These are phyloP conservation scores for Labrus mixtus DNA, from an alignment of 2,113 vertebrate species.

Conservation along the genomic window DNA sequence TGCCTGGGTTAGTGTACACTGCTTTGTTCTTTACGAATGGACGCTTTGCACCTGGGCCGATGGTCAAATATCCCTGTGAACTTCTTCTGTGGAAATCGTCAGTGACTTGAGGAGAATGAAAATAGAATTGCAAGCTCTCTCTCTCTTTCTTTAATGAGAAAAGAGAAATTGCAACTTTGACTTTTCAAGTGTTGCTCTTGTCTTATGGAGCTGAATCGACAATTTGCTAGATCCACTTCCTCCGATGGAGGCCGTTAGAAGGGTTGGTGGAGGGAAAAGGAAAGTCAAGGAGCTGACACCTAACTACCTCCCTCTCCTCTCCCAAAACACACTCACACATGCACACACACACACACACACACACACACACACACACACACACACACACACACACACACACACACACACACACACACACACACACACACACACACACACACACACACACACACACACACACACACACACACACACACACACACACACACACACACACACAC, in stretches of 20 bases:
- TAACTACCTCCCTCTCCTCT: constrained; percentile 34
- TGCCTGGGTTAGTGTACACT: constrained; percentile 64
- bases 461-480: constrained; percentile 9
- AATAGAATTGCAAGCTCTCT: neutral
- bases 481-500: neutral
- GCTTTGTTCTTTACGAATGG: constrained; percentile 60
- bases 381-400: constrained; percentile 15
- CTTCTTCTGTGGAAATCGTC: neutral
- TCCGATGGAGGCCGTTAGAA: constrained; percentile 71
- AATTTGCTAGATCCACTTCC: constrained; percentile 77
- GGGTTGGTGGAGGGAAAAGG: constrained; percentile 41
- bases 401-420: no score
- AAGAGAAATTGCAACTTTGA: constrained; percentile 17
- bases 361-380: neutral
- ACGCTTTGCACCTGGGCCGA: constrained; percentile 65
- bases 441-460: no score
- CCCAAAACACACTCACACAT: no score
- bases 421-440: constrained; percentile 21
- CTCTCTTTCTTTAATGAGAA: neutral
- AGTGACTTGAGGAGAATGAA: constrained; percentile 1
- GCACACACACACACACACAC: constrained; percentile 8
- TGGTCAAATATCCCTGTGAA: neutral
- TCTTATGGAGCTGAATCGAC: constrained; percentile 75
- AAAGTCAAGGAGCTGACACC: constrained; percentile 78
- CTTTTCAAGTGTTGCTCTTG: constrained; percentile 69